phyloP scores from a whole-genome alignment of 1,140 invertebrate genomes.

The Trachymyrmex cornetzi region DNA sequence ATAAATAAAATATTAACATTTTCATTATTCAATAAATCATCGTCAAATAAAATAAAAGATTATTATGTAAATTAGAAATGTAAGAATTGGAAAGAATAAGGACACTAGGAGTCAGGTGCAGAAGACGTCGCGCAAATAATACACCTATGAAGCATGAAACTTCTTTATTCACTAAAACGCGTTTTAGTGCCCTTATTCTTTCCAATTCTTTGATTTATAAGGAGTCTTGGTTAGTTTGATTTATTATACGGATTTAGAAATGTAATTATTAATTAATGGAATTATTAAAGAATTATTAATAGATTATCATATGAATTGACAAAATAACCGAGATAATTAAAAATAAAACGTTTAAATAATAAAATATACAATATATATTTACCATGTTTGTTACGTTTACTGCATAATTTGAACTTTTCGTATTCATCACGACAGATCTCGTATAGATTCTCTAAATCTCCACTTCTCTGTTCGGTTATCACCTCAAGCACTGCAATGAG shows the following conservation, averaged over 20 bases:
- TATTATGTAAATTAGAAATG: neutral
- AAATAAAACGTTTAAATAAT: neutral
- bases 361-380: neutral
- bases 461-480: conserved; percentile 79
- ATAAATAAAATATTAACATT: neutral
- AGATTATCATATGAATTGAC: neutral
- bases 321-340: neutral
- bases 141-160: too few species aligned
- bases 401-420: neutral
- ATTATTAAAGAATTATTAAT: neutral
- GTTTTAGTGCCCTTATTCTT: too few species aligned
- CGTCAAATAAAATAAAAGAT: neutral
- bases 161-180: too few species aligned
- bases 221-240: too few species aligned
- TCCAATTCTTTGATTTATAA: too few species aligned
- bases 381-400: neutral
- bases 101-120: too few species aligned
- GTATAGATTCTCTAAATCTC: conserved; percentile 78
- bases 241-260: too few species aligned
- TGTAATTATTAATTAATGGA: neutral
- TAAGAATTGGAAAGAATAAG: too few species aligned
- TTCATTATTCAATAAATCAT: neutral
- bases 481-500: conserved; percentile 84
- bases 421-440: conserved; percentile 65
- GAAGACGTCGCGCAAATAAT: too few species aligned